Base-by-base conservation (phyloP, 1,140 invertebrate species). In the Psix sp. region DNA sequence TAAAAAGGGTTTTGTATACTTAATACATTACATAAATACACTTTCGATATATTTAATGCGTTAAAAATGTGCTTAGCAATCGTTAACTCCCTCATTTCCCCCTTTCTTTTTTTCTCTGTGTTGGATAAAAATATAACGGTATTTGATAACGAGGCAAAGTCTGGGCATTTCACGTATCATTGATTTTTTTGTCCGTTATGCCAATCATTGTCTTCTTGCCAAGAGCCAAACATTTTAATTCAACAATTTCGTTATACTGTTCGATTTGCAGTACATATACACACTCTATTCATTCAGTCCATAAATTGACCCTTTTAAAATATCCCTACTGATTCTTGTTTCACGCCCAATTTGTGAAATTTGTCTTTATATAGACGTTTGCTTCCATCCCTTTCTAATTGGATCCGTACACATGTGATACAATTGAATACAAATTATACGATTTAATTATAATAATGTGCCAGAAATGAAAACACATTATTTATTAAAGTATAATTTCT, bases 261-360 rank as follows among this genome's bases (percentile, higher is more conserved):
- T 68, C 59, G 65, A 68, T 68, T 59, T 59, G 52, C 26, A 68
- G 7, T 10, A 68, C 57, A 52, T 16, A 33, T 52, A 21, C n/a
- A 36, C 33, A 24, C 17, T 29, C 35, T 54, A 29, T 33, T 26
- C 54, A 16, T 51, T 13, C 7, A 11, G 14, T 20, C 13, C 3
- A 7, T 35, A 51, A 66, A 66, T 56, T 56, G 49, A 56, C 62
- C 62, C 51, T 56, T 49, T 24, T 54, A 42, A 56, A 66, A 40
- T 35, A 38, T 66, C 13, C 20, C 26, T 16, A 20, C 11, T 46
- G 29, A 66, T 42, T 56, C 49, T 54, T 66, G 18, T 66, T 66
- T 66, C 51, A 66, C 51, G 62, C 39, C 51, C 62, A 66, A 66
- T 66, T 66, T 66, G 16, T 48, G 15, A 15, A 56, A 66, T 66